phyloP scores from a whole-genome alignment of 2,888 invertebrate genomes.

The Caenorhabditis uteleia region DNA sequence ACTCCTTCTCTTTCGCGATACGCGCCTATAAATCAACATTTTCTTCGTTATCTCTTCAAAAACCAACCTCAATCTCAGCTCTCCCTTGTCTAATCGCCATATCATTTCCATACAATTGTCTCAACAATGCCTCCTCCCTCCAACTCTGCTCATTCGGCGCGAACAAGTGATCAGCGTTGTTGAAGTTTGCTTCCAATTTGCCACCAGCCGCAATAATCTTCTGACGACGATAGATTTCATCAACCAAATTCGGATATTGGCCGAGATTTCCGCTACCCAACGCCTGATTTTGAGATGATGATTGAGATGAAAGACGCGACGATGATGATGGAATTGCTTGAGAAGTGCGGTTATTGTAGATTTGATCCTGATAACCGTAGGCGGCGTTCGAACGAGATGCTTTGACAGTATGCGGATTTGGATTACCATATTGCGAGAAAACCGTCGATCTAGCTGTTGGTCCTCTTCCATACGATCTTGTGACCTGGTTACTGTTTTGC shows the following conservation, averaged over 20 bases:
- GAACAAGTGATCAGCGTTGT: no score
- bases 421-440: not conserved
- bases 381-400: not conserved
- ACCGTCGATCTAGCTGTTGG: not conserved
- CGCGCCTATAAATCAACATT: no score
- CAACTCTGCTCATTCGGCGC: not conserved
- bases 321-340: conserved; percentile 1
- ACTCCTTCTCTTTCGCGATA: no score
- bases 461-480: not conserved
- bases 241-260: conserved; percentile 5
- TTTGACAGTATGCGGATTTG: not conserved
- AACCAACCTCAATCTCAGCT: not conserved
- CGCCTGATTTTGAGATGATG: conserved; percentile 1
- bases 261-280: not conserved
- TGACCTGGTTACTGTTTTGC: no score
- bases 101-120: conserved; percentile 1
- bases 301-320: not conserved
- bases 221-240: conserved; percentile 24
- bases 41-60: not conserved
- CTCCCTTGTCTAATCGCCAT: no score
- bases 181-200: not conserved
- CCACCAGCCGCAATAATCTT: conserved; percentile 17
- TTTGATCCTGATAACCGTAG: not conserved
- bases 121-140: not conserved
- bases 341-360: not conserved